phyloP scores from a whole-genome alignment of 2,888 invertebrate genomes.

The Drosophila demipolita region DNA sequence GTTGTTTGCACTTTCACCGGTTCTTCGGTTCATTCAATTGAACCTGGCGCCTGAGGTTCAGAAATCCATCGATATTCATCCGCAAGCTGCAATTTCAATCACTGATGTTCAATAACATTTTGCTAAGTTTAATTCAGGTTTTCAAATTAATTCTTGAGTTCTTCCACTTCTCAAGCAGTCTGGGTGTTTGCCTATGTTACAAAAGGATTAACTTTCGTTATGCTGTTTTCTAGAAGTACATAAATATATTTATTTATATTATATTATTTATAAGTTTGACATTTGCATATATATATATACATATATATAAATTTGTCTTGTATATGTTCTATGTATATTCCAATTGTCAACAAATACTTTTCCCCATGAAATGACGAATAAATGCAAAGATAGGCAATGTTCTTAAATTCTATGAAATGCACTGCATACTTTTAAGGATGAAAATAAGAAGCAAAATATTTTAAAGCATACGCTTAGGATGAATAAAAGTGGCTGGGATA shows the following conservation, averaged over 20 bases:
- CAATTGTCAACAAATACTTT: not conserved
- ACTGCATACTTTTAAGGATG: not conserved
- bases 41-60: constrained; percentile 38
- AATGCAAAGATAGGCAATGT: not conserved
- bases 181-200: constrained; percentile 68
- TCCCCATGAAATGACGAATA: not conserved
- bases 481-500: not conserved
- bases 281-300: not conserved
- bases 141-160: constrained; percentile 55
- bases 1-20: constrained; percentile 47
- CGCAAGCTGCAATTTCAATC: constrained; percentile 4
- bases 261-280: no score
- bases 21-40: constrained; percentile 43
- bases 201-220: constrained; percentile 62
- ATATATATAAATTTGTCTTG: not conserved
- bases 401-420: not conserved
- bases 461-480: not conserved
- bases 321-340: not conserved
- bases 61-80: constrained; percentile 30
- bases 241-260: constrained; percentile 23
- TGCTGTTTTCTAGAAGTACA: constrained; percentile 68
- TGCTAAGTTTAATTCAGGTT: not conserved
- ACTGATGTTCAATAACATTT: constrained; percentile 27
- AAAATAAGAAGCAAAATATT: accelerated
- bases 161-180: constrained; percentile 23